Evolutionary conservation across 2,797 vertebrate species (phyloP), one percentile per base, ranked within the genome.

Genomic region (Myripristis jacobus): DNA sequence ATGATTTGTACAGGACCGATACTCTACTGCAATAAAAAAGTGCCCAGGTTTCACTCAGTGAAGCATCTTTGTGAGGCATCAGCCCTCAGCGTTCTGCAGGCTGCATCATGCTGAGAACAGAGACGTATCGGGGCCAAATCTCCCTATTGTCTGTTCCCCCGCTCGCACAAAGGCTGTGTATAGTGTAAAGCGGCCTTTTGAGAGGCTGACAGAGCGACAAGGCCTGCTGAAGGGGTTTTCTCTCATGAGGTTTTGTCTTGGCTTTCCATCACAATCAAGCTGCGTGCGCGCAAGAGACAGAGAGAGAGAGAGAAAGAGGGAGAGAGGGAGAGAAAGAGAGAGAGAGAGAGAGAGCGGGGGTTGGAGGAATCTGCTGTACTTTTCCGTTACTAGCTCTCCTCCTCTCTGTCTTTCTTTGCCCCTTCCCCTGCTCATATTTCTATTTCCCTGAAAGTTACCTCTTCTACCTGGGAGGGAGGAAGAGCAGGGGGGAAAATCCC

Each of bases 201-300:
- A 92, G 81, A 22, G 48, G 80, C 66, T 74, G 83, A 83, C 83
- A 70, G 79, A 83, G 77, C 62, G 73, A 79, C 83, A 57, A 65
- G 77, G 66, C 70, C 79, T 70, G 64, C 84, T 88, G 57, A 79
- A 86, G 86, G 82, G 77, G 43, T 72, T 85, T 81, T 77, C 79
- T 83, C 80, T 75, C 61, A 74, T 88, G 86, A 36, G 34, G 34
- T 2, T 93, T 92, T 93, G 89, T 93, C 86, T 82, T 61, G 1
- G 69, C 86, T 85, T 89, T 91, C 84, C 85, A 89, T 92, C 87
- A 91, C 89, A 92, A 90, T 92, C 75, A 24, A 67, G 81, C 67
- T 82, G 4, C 70, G 84, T 79, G 90, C 90, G 86, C 89, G 82
- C 78, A 77, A 67, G 63, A 53, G 44, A 48, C 38, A 80, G 79